A percentile compares a stretch with the other conserved stretches of the same genome.
phyloP scores from a whole-genome alignment of 2,113 vertebrate species.

The Herpetotheres cachinnans region DNA sequence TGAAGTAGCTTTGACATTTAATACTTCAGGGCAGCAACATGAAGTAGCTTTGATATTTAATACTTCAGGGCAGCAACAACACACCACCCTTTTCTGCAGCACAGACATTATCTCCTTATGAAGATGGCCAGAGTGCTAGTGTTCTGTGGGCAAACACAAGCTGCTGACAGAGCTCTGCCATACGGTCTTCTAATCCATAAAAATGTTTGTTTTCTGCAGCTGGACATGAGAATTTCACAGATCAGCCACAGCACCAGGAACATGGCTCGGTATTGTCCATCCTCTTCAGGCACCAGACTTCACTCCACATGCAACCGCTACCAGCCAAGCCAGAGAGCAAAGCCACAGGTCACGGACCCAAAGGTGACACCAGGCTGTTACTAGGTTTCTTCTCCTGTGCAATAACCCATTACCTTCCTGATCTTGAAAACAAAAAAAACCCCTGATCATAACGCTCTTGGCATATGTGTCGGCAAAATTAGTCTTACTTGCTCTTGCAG shows the following conservation, averaged over 20 bases:
- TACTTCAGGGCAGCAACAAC: not conserved
- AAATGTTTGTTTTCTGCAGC: not conserved
- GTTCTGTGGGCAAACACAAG: not conserved
- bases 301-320: not conserved
- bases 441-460: not conserved
- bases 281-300: not conserved
- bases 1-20: not conserved
- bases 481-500: not conserved
- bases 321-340: not conserved
- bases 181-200: rapidly evolving
- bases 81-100: not conserved
- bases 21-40: not conserved
- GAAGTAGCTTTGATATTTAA: not conserved
- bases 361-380: not conserved
- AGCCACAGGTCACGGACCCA: not conserved
- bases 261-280: not conserved
- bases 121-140: not conserved
- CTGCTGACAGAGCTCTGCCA: not conserved
- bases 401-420: not conserved
- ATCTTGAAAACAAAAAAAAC: not conserved
- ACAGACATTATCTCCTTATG: not conserved
- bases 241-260: not conserved
- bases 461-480: not conserved
- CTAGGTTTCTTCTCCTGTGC: not conserved
- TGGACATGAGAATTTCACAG: not conserved